Evolutionary conservation across 2,797 vertebrate species (phyloP).

Genomic region (Pterois miles): DNA sequence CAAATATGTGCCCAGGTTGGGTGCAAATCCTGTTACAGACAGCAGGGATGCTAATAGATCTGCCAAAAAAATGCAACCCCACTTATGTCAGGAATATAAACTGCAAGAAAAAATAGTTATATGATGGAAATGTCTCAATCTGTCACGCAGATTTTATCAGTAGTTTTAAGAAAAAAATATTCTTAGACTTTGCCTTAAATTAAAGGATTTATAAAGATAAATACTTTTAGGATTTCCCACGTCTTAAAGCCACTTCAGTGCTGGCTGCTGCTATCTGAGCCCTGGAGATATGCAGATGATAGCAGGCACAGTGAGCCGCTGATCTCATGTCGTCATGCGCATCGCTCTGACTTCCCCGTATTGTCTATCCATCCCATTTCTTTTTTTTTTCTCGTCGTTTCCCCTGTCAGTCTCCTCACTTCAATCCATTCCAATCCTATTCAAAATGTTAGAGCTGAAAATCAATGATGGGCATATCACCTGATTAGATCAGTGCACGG

Average conservation of each 20-base stretch:
- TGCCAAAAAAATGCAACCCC: not conserved
- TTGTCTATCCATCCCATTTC: constrained; percentile 26
- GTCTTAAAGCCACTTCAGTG: not conserved
- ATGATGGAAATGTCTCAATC: not conserved
- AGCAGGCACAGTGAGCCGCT: constrained; percentile 10
- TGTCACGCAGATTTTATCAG: constrained; percentile 5
- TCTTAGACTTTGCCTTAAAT: not conserved
- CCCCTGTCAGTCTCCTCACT: not conserved
- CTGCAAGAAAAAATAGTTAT: not conserved
- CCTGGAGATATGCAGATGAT: constrained; percentile 17
- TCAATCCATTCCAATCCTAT: constrained; percentile 27
- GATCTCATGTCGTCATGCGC: constrained; percentile 34
- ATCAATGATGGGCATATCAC: constrained; percentile 51
- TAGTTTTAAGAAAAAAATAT: not conserved
- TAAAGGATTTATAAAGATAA: constrained; percentile 30
- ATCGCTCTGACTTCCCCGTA: constrained; percentile 43
- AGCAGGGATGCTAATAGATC: too few relatives aligned
- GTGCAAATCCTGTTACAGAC: too few relatives aligned
- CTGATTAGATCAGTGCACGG: constrained; percentile 58
- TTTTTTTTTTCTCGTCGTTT: not conserved
- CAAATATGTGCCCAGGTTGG: too few relatives aligned
- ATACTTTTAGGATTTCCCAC: constrained; percentile 1
- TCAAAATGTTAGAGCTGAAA: constrained; percentile 44
- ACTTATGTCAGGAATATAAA: not conserved
- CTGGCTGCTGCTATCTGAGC: constrained; percentile 8